phyloP scores from a whole-genome alignment of 2,113 vertebrate genomes.

The Alethe diademata region DNA sequence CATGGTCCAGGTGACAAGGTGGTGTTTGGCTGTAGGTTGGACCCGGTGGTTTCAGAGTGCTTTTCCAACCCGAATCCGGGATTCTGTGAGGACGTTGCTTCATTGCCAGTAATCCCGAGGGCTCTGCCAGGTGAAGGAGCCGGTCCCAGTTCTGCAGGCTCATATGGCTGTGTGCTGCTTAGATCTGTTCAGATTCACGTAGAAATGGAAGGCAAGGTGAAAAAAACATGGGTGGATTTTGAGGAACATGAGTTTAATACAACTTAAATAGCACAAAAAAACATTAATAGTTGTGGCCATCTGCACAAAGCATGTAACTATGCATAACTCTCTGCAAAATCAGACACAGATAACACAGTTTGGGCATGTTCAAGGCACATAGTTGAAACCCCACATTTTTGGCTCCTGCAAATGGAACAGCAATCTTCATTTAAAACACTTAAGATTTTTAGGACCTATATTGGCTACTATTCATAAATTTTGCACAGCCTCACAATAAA shows the following conservation, averaged over 20 bases:
- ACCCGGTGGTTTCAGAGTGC: not conserved
- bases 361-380: not conserved
- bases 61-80: not conserved
- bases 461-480: not conserved
- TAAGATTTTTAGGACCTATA: not conserved
- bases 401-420: not conserved
- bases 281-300: not conserved
- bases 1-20: not conserved
- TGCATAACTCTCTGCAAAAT: not conserved
- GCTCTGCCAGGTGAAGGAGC: not conserved
- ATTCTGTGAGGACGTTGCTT: not conserved
- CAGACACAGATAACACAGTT: not conserved
- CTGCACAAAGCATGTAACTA: not conserved
- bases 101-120: not conserved
- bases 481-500: not conserved
- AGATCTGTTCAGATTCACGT: not conserved
- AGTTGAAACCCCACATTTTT: not conserved
- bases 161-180: fast-evolving
- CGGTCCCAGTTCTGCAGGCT: not conserved
- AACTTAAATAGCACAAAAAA: not conserved
- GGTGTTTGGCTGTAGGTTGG: not conserved
- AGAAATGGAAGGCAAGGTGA: not conserved
- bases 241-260: not conserved
- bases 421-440: not conserved
- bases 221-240: not conserved